Evolutionary conservation across 2,113 vertebrate genomes (phyloP), one percentile per base, ranked within the genome.

Genomic region (Odontesthes bonariensis): DNA sequence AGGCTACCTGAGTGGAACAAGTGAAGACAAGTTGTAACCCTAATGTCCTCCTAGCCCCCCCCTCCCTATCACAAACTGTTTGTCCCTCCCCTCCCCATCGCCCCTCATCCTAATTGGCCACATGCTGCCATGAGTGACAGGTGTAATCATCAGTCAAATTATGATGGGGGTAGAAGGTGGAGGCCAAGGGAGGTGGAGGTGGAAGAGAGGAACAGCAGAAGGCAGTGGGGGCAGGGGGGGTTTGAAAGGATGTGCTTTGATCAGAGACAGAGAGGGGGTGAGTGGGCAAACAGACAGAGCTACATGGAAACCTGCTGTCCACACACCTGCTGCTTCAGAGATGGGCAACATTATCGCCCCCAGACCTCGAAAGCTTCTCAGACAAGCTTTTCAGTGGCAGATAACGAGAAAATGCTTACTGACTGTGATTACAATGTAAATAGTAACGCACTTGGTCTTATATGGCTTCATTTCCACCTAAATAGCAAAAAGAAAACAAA

Each of bases 101-200:
- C 75, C 83, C 84, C 79, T 77, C 38, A 55, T 83, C 75, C 86
- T 93, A 94, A 94, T 94, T 93, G 93, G 93, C 91, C 93, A 94
- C 94, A 95, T 92, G 92, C 93, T 94, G 94, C 91, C 92, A 87
- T 94, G 94, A 95, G 81, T 94, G 93, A 93, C 93, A 91, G 87
- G 92, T 93, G 90, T 94, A 94, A 94, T 94, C 92, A 95, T 94
- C 93, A 94, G 92, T 94, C 92, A 94, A 93, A 95, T 94, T 93
- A 93, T 88, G 89, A 91, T 79, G 75, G 79, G 75, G 79, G 77
- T n/a, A 46, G 59, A 55, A 65, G 73, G 65, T 68, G 78, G 83
- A 77, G 75, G 77, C 73, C 42, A 22, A 31, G 61, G 67, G 77
- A 75, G 87, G 52, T 40, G 81, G 69, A 86, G 68, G 85, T 75